These are phyloP conservation scores for Ceratina japonica DNA, from an alignment of 1,140 invertebrate genomes.

Conservation along the genomic window DNA sequence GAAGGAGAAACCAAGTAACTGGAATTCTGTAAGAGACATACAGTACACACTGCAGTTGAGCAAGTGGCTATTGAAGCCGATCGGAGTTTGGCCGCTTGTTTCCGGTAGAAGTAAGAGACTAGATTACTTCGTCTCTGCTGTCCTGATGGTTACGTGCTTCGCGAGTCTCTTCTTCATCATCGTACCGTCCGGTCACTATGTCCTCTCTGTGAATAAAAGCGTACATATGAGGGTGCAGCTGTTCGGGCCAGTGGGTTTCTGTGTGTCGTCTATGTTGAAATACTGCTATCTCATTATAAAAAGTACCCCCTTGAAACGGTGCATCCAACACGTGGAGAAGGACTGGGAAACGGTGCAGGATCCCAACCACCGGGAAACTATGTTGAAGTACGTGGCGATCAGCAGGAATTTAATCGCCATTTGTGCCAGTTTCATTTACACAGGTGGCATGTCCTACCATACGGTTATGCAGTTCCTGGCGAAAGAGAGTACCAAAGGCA, in stretches of 20 bases:
- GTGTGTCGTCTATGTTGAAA: conserved; percentile 27
- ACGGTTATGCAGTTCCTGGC: conserved; percentile 50
- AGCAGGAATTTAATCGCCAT: conserved; percentile 50
- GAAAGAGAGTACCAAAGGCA: conserved; percentile 1
- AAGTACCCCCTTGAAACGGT: conserved; percentile 17
- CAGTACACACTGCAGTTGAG: conserved; percentile 17
- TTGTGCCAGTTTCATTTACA: conserved; percentile 51
- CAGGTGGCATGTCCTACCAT: conserved; percentile 50
- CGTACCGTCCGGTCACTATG: conserved; percentile 19
- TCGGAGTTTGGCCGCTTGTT: conserved; percentile 58
- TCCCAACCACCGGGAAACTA: conserved; percentile 9
- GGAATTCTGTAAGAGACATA: conserved; percentile 20
- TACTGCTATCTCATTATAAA: conserved; percentile 36
- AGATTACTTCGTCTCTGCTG: too few species aligned
- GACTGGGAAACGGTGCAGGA: conserved; percentile 57
- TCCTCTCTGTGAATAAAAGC: too few species aligned
- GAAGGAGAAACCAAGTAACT: background rate
- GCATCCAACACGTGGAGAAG: conserved; percentile 47
- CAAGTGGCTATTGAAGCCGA: conserved; percentile 37
- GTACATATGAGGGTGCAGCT: conserved; percentile 21
- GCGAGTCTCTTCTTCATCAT: conserved; percentile 18
- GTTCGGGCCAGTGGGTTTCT: conserved; percentile 33
- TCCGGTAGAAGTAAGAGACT: background rate
- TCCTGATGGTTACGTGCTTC: too few species aligned
- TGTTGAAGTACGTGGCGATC: conserved; percentile 49